phyloP scores from a whole-genome alignment of 2,113 vertebrate genomes.

The Oryzias javanicus region DNA sequence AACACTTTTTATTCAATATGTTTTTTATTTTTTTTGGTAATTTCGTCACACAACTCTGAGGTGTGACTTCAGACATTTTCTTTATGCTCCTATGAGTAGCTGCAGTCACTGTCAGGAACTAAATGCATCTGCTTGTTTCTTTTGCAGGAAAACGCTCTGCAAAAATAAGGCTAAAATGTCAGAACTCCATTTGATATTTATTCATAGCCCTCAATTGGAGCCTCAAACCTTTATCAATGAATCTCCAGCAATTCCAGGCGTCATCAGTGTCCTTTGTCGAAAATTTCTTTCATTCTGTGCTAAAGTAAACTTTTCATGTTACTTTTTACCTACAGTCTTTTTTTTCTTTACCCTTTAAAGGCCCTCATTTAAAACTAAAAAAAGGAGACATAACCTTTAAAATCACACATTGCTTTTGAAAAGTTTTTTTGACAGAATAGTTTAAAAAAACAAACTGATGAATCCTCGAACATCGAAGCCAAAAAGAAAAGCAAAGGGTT shows the following conservation, averaged over 20 bases:
- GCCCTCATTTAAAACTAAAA: too few relatives aligned
- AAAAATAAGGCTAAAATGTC: neutral
- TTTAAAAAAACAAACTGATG: too few relatives aligned
- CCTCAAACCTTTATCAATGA: slow-evolving; percentile 6
- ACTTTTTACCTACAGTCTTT: slow-evolving; percentile 33
- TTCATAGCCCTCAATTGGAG: slow-evolving; percentile 7
- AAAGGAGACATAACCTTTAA: too few relatives aligned
- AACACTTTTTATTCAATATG: slow-evolving; percentile 1
- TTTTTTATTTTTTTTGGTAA: neutral
- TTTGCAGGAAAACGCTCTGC: slow-evolving; percentile 1
- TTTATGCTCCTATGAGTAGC: slow-evolving; percentile 14
- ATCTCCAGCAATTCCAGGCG: slow-evolving; percentile 16
- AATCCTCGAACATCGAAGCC: too few relatives aligned
- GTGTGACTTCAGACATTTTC: slow-evolving; percentile 10
- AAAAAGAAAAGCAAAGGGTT: too few relatives aligned
- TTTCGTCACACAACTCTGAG: slow-evolving; percentile 20
- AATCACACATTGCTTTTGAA: too few relatives aligned
- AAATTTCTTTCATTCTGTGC: slow-evolving; percentile 28
- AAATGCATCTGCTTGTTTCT: slow-evolving; percentile 8
- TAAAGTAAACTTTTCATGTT: slow-evolving; percentile 34
- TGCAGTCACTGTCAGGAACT: slow-evolving; percentile 15
- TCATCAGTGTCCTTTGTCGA: slow-evolving; percentile 17
- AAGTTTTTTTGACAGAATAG: too few relatives aligned
- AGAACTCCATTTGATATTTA: slow-evolving; percentile 1
- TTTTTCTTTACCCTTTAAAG: neutral